A percentile compares a stretch with the other conserved stretches of the same genome.
These are phyloP conservation scores for Alouatta palliata DNA, from an alignment of 2,113 vertebrate species.

Conservation along the genomic window DNA sequence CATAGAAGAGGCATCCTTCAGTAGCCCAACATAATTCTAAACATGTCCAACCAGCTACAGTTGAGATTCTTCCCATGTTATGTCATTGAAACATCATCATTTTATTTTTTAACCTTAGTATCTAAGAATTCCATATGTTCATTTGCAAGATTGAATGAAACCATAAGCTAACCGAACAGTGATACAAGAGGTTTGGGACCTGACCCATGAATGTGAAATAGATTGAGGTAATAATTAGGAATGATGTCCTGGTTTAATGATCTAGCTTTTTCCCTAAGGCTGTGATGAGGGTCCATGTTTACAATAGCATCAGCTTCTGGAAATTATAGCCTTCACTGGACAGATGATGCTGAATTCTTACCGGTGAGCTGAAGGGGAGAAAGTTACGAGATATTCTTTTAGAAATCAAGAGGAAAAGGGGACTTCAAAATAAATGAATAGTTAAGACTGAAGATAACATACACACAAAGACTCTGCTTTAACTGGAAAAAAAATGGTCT, in stretches of 20 bases:
- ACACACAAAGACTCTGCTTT: neutral
- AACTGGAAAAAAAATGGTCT: neutral
- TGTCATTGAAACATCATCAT: neutral
- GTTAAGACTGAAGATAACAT: neutral
- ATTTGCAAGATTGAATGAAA: conserved; percentile 32
- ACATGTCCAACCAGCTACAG: neutral
- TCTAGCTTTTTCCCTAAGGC: conserved; percentile 12
- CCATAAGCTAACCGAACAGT: neutral
- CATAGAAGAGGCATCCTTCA: neutral
- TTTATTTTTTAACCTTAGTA: neutral
- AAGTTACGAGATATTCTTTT: neutral
- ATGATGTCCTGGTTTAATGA: neutral
- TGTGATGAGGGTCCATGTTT: neutral
- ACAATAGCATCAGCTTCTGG: neutral
- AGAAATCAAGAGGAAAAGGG: conserved; percentile 4
- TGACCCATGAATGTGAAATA: neutral
- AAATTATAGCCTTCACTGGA: neutral
- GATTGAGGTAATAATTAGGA: neutral
- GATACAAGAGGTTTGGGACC: neutral
- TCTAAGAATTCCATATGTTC: neutral
- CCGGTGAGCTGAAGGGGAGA: neutral
- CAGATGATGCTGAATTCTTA: conserved; percentile 28
- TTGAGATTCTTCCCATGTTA: neutral
- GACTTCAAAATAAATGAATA: neutral
- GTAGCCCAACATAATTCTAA: neutral